Base-by-base conservation (phyloP, 2,888 invertebrate species). In the Pocota personata region DNA sequence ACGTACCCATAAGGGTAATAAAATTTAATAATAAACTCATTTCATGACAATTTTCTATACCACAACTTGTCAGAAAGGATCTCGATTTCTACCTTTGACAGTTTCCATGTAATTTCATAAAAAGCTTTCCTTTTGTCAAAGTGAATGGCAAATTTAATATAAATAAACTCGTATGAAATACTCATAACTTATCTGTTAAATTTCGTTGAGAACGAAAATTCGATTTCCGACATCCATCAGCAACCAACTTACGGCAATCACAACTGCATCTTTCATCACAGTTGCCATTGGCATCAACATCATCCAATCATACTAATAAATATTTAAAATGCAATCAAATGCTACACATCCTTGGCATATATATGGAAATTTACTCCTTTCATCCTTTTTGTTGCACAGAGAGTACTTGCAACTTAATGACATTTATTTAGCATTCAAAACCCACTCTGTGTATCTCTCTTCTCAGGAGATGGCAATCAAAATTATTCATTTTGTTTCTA, bases 321-420 rank as follows among this genome's bases (percentile, higher is more conserved):
- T 83, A 83, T 83, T 83, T 83, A 73, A 83, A 83, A 78, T 55
- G 83, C 79, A 78, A 83, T 83, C 73, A 83, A 73, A 73, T 62
- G 46, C 60, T 60, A 27, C 50, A 37, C 78, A 83, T 73, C 60
- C 66, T 50, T 67, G 67, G 50, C 30, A 55, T 16, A 58, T 32
- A 62, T 27, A 82, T 66, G 52, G 43, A 64, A 66, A 72, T 66
- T 58, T 27, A 48, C 46, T 62, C 12, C 21, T 12, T 62, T 58
- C 50, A 2, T 66, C 43, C n/a, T 24, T 50, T 64, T 40, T 37
- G 7, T 1, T 35, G 46, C 30, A 48, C n/a, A 0, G 3, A 4
- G 6, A 1, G 32, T n/a, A 50, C 64, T 50, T 64, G 5, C 75
- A 67, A 50, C 55, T 79, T 69, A 84, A 79, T 75, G 83, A 73